phyloP scores from a whole-genome alignment of 2,888 invertebrate species.

The Hemithea aestivaria region DNA sequence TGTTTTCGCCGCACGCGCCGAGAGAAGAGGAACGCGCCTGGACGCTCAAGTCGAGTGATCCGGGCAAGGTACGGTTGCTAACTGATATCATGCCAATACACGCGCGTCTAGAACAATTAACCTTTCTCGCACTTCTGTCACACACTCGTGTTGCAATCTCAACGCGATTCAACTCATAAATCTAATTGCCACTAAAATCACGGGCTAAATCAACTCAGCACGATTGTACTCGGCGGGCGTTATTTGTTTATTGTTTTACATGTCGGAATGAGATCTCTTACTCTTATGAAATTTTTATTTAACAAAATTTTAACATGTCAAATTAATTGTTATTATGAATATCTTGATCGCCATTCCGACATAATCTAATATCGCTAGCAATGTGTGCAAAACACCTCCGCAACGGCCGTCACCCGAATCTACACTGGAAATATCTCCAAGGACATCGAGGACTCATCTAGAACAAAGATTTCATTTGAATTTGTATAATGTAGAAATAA shows the following conservation, averaged over 20 bases:
- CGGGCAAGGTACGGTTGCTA: slow-evolving; percentile 88
- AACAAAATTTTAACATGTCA: too few relatives aligned
- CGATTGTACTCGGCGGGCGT: slow-evolving; percentile 70
- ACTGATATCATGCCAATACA: slow-evolving; percentile 43
- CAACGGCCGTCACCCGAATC: slow-evolving; percentile 69
- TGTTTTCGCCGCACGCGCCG: slow-evolving; percentile 53
- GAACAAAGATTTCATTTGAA: slow-evolving; percentile 5
- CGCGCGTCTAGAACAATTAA: slow-evolving; percentile 64
- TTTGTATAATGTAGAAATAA: slow-evolving; percentile 19
- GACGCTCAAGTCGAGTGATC: slow-evolving; percentile 88
- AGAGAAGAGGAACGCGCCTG: slow-evolving; percentile 82
- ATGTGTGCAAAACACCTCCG: slow-evolving; percentile 72
- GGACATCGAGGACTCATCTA: slow-evolving; percentile 19
- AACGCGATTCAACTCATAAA: neutral
- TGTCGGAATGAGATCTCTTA: slow-evolving; percentile 58
- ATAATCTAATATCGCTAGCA: slow-evolving; percentile 66
- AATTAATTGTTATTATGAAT: too few relatives aligned
- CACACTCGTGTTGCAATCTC: slow-evolving; percentile 19
- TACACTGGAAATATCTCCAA: slow-evolving; percentile 44
- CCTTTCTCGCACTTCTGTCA: slow-evolving; percentile 25
- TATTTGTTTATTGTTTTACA: slow-evolving; percentile 49
- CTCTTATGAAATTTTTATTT: slow-evolving; percentile 10
- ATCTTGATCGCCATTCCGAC: slow-evolving; percentile 53
- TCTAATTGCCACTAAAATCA: too few relatives aligned
- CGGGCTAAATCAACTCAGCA: slow-evolving; percentile 16